Evolutionary conservation across 2,888 invertebrate species (phyloP), one percentile per base, ranked within the genome.

Genomic region (Hypomecis punctinalis): DNA sequence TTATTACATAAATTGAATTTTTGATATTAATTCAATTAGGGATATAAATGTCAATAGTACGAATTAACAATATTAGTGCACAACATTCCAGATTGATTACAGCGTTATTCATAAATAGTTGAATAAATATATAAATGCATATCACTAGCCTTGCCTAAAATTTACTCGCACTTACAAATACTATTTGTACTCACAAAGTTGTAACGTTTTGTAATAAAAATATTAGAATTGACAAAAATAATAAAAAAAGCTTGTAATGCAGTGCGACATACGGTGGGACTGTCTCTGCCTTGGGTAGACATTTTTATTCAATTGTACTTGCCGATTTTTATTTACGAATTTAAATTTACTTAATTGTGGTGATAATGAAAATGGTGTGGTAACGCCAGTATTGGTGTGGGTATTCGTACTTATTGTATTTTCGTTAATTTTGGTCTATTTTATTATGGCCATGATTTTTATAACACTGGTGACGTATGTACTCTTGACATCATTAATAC

Each of bases 61-160:
- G 61, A 71, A 62, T 2, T 36, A 62, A 46, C 43, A 51, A 46
- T 53, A 40, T 37, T 64, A 61, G 49, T 62, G 60, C 54, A 67
- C 62, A 72, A 81, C 81, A 82, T 81, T 82, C 82, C 82, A 81
- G 69, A 66, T 71, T 71, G 56, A 60, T 69, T 69, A 70, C 74
- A 73, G 68, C 66, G 63, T 70, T 72, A 70, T 67, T 67, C 47
- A 59, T 70, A 70, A 75, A 67, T 76, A 73, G 68, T 64, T 70
- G 76, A 67, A 73, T 71, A 66, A 68, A 74, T 74, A 71, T 70
- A 69, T 59, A 75, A 79, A 83, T 76, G 85, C 85, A 85, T 86
- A 86, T 87, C 86, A 86, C 83, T 82, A 81, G 83, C 74, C 70
- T 74, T 72, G 72, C 72, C 79, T 80, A 79, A 79, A 76, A 72